Percentiles rank a stretch among this genome's conserved stretches.
Conservation (phyloP, 2,888 invertebrate genomes). For the Tachystola acroxantha region DNA sequence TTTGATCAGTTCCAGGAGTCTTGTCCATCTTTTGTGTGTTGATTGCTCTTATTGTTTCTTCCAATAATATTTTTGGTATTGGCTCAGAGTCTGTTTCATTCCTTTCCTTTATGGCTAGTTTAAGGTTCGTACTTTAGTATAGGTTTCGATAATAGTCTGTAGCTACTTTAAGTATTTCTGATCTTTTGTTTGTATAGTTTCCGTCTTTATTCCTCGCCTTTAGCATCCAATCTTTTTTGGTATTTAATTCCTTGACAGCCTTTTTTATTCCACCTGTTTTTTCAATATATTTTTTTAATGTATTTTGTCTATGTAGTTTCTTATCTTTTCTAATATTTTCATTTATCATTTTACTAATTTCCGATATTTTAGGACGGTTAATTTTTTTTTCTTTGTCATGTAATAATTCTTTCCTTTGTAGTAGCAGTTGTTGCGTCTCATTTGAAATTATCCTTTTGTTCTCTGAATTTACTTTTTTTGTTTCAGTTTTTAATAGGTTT, state of each 20-base stretch:
- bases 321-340: background rate
- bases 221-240: background rate
- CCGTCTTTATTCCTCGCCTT: background rate
- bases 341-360: background rate
- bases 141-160: slow-evolving; percentile 16
- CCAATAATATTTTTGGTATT: slow-evolving; percentile 16
- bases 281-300: background rate
- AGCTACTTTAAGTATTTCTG: background rate
- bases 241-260: background rate
- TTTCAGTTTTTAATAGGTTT: slow-evolving; percentile 9
- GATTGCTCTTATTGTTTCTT: slow-evolving; percentile 21
- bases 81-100: slow-evolving; percentile 6
- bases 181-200: background rate
- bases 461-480: slow-evolving; percentile 7
- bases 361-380: background rate
- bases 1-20: slow-evolving; percentile 20
- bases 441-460: slow-evolving; percentile 5
- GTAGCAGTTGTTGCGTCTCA: slow-evolving; percentile 10
- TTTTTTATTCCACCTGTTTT: background rate
- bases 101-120: slow-evolving; percentile 11
- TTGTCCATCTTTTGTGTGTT: slow-evolving; percentile 22
- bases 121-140: too few species aligned
- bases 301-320: background rate
- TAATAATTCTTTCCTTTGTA: background rate
- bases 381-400: background rate